Base-by-base conservation (phyloP, 2,797 vertebrate genomes). In the Sternotherus odoratus region DNA sequence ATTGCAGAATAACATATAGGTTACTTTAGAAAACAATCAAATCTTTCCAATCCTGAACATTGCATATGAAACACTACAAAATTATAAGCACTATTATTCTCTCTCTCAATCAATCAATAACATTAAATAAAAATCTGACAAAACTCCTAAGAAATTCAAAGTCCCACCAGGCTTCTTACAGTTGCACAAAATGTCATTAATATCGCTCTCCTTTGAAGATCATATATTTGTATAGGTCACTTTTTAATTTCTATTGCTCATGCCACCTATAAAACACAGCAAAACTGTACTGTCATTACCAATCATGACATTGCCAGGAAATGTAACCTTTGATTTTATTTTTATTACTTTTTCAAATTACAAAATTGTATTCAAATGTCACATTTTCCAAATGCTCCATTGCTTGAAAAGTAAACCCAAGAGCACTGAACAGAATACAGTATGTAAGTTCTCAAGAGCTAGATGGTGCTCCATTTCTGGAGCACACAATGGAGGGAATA, bases 201-300 rank as follows among this genome's bases (percentile, higher is more conserved):
- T 72, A 94, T 90, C 91, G 53, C 90, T 91, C 94, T 96, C 87
- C 93, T 95, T 96, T 93, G 88, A 91, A 96, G 88, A 91, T 57
- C 36, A 57, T 83, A 56, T 95, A 84, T 88, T 95, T 93, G 86
- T 96, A 77, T 94, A 97, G 93, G 93, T 97, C 88, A 91, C 86
- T 93, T 90, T 93, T 96, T 96, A 96, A 96, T 96, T 95, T 92
- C 95, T 95, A 93, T 49, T 92, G 92, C 88, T 95, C 92, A 85
- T 84, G 74, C 93, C 96, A 96, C 93, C 96, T 96, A 96, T 96
- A 95, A 97, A 97, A 95, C 89, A 88, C 86, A 96, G 86, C 95
- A 95, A 96, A 93, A 96, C 72, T 48, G 21, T 90, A 84, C 51
- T 88, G 83, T 95, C 87, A 79, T 85, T 95, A 97, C 95, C 94